Conservation (phyloP, 2,113 vertebrate species). For the Climacteris rufus region DNA sequence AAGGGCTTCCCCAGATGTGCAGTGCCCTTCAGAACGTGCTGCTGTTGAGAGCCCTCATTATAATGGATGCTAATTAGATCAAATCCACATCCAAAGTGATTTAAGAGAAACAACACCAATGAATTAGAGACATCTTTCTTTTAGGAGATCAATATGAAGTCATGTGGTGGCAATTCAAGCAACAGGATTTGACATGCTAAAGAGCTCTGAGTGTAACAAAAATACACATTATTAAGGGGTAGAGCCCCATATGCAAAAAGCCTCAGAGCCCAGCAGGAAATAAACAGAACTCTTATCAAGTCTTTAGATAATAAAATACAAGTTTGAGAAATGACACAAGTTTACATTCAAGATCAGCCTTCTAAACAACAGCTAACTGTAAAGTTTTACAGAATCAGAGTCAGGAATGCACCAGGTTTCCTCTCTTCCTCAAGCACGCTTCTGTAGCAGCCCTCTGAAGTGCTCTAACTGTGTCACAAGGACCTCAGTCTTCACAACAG, state of each 20-base stretch:
- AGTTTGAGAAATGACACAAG: not conserved
- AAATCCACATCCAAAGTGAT: constrained; percentile 43
- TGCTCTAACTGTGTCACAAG: not conserved
- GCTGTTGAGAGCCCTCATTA: constrained; percentile 25
- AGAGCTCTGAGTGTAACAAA: not conserved
- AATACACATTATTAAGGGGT: not conserved
- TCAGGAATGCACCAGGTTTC: not conserved
- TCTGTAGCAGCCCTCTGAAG: not conserved
- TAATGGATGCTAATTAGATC: constrained; percentile 42
- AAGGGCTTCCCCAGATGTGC: constrained; percentile 53
- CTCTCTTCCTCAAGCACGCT: not conserved
- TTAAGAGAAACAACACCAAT: constrained; percentile 10
- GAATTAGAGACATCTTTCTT: not conserved
- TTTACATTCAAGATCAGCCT: not conserved
- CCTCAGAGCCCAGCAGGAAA: not conserved
- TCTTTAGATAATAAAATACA: not conserved
- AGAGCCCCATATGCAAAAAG: not conserved
- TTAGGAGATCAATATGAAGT: constrained; percentile 6
- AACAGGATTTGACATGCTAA: constrained; percentile 10
- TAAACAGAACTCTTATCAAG: not conserved
- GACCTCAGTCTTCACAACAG: not conserved
- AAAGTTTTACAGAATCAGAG: not conserved
- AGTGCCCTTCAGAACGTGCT: constrained; percentile 16
- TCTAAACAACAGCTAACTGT: not conserved
- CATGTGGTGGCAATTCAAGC: not conserved